phyloP scores from a whole-genome alignment of 2,888 invertebrate genomes.

The Labia minor region DNA sequence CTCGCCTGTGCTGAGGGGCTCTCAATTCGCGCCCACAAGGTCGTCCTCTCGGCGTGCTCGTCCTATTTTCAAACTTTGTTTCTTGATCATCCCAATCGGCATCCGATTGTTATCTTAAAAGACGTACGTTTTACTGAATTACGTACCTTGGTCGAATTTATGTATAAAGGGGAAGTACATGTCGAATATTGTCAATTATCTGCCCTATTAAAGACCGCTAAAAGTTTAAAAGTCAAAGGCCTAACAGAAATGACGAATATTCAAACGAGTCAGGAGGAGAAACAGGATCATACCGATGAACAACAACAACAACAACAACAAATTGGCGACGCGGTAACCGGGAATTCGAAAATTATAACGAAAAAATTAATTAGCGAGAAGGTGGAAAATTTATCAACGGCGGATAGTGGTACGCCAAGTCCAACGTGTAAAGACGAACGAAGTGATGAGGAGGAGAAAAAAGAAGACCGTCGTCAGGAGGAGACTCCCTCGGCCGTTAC shows the following conservation, averaged over 20 bases:
- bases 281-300: slow-evolving; percentile 30
- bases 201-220: slow-evolving; percentile 81
- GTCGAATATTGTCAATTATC: slow-evolving; percentile 87
- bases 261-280: slow-evolving; percentile 48
- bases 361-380: slow-evolving; percentile 25
- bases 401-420: slow-evolving; percentile 26
- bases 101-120: slow-evolving; percentile 88
- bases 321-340: slow-evolving; percentile 24
- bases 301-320: too few relatives aligned
- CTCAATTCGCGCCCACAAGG: slow-evolving; percentile 89
- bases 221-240: slow-evolving; percentile 86
- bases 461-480: slow-evolving; percentile 22
- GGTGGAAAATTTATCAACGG: slow-evolving; percentile 27
- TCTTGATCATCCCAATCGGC: slow-evolving; percentile 83
- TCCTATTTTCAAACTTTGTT: slow-evolving; percentile 90
- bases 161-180: slow-evolving; percentile 94
- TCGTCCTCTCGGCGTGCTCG: slow-evolving; percentile 90
- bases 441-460: slow-evolving; percentile 26
- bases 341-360: slow-evolving; percentile 23
- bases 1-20: slow-evolving; percentile 93
- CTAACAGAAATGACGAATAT: slow-evolving; percentile 85
- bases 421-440: slow-evolving; percentile 23
- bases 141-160: slow-evolving; percentile 86
- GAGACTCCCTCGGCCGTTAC: slow-evolving; percentile 23
- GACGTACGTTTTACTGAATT: slow-evolving; percentile 86